These are phyloP conservation scores for Schizaphis graminum DNA, from an alignment of 2,888 invertebrate species.

Conservation along the genomic window DNA sequence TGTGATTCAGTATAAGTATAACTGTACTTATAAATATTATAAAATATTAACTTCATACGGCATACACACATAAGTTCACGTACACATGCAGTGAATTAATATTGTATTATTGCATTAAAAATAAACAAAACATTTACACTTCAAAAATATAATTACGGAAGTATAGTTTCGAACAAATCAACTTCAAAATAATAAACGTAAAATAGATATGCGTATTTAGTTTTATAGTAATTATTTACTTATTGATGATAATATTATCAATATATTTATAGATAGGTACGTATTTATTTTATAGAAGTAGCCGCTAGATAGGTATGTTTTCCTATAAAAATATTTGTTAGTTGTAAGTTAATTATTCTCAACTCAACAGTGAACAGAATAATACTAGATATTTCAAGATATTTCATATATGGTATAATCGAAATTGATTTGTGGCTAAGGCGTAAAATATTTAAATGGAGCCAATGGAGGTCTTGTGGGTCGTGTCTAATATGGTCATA, in stretches of 20 bases:
- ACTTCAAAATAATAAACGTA: neutral
- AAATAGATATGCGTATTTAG: neutral
- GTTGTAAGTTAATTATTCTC: neutral
- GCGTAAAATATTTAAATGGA: neutral
- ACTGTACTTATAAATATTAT: neutral
- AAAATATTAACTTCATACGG: neutral
- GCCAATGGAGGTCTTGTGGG: neutral
- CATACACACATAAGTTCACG: neutral
- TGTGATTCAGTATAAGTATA: neutral
- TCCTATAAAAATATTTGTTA: neutral
- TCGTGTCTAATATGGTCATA: too few relatives aligned
- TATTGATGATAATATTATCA: neutral
- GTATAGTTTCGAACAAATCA: neutral
- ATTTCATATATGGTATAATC: neutral
- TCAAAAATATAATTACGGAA: neutral
- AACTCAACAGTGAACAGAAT: neutral
- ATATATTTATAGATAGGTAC: neutral
- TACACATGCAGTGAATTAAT: neutral
- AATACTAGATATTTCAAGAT: neutral
- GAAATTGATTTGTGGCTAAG: neutral
- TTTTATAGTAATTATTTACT: neutral
- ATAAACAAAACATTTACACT: neutral
- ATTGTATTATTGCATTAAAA: neutral
- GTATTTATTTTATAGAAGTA: neutral
- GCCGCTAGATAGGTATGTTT: neutral